phyloP scores from a whole-genome alignment of 2,113 vertebrate genomes.

The Myrmophylax atrothorax region DNA sequence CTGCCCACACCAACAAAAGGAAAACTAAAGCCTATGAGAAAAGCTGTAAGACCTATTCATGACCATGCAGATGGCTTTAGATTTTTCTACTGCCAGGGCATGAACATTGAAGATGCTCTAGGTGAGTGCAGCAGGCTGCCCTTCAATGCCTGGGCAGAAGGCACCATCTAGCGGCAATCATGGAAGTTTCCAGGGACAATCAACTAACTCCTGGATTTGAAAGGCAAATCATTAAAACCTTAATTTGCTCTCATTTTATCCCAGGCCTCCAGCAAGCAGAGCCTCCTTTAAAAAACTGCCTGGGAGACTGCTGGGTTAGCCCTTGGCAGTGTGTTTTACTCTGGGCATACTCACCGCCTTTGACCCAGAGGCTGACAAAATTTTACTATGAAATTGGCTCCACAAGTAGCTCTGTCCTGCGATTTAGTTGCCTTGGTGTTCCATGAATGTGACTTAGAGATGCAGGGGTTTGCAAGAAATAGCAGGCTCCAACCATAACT shows the following conservation, averaged over 20 bases:
- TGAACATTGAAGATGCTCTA: rapidly evolving
- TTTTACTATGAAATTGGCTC: not conserved
- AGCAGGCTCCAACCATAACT: not conserved
- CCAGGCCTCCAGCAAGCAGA: not conserved
- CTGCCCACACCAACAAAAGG: not conserved
- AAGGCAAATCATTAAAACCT: not conserved
- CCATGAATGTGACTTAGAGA: not conserved
- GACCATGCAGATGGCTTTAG: not conserved
- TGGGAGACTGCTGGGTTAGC: not conserved
- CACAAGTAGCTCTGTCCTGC: not conserved
- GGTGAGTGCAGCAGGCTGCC: not conserved
- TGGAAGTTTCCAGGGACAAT: not conserved
- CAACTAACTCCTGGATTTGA: not conserved
- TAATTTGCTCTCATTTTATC: not conserved
- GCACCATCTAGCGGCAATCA: constrained; percentile 45
- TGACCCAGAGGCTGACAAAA: not conserved
- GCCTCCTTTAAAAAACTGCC: not conserved
- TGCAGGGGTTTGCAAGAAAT: not conserved
- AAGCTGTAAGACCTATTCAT: not conserved
- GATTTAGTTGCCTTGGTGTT: not conserved
- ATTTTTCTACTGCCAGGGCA: not conserved
- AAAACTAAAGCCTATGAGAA: not conserved
- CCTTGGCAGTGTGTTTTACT: rapidly evolving
- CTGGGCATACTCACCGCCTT: rapidly evolving
- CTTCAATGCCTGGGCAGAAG: not conserved